phyloP scores from a whole-genome alignment of 2,888 invertebrate species.

The Uropetala carovei region DNA sequence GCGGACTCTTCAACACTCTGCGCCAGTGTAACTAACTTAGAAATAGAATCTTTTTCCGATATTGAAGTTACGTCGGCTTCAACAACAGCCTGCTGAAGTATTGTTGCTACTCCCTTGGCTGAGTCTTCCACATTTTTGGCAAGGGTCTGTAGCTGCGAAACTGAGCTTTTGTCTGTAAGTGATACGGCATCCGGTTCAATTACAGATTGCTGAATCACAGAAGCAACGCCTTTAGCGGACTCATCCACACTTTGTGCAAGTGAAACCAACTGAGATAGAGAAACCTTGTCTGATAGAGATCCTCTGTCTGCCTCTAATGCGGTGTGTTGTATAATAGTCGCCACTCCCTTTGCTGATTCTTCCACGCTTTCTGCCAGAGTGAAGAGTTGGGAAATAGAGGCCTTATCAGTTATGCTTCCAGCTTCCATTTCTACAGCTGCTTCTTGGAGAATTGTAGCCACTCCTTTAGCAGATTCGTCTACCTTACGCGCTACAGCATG shows the following conservation, averaged over 20 bases:
- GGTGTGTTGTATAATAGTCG: constrained; percentile 65
- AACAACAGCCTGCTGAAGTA: constrained; percentile 71
- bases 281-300: constrained; percentile 75
- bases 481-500: constrained; percentile 72
- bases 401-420: neutral
- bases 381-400: constrained; percentile 71
- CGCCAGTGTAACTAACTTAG: constrained; percentile 72
- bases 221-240: constrained; percentile 62
- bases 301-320: constrained; percentile 44
- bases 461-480: constrained; percentile 67
- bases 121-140: constrained; percentile 72
- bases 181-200: constrained; percentile 64
- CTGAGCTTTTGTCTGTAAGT: neutral
- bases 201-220: constrained; percentile 64
- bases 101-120: constrained; percentile 72
- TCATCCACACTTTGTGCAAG: constrained; percentile 66
- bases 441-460: constrained; percentile 67
- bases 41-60: constrained; percentile 71
- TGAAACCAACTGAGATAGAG: constrained; percentile 66
- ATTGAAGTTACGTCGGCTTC: constrained; percentile 69
- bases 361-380: constrained; percentile 75
- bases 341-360: constrained; percentile 74
- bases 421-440: constrained; percentile 61
- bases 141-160: constrained; percentile 68
- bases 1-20: constrained; percentile 77